phyloP scores from a whole-genome alignment of 2,797 vertebrate genomes.

The Crypturellus tataupa region DNA sequence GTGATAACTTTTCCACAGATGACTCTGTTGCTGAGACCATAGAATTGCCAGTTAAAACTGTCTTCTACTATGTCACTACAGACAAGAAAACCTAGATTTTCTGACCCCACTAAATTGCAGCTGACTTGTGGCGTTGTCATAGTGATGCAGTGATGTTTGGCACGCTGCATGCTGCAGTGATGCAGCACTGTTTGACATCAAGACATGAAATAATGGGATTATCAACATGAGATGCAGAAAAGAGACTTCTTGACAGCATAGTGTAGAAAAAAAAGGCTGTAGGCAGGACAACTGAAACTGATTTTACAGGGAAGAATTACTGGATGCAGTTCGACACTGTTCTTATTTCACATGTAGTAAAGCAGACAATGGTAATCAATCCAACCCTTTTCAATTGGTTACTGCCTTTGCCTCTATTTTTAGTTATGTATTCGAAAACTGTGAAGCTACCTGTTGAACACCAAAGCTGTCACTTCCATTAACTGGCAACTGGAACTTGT shows the following conservation, averaged over 20 bases:
- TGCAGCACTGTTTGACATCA: not conserved
- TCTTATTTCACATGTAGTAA: not conserved
- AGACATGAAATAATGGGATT: not conserved
- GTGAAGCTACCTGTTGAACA: not conserved
- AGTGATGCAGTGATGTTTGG: too few relatives aligned
- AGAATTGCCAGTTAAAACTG: not conserved
- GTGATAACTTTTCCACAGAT: not conserved
- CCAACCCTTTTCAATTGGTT: not conserved
- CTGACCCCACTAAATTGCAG: not conserved
- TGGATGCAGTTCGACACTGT: not conserved
- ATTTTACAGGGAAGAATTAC: not conserved
- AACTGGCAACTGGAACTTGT: not conserved
- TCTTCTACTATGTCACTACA: not conserved
- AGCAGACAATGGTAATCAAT: not conserved
- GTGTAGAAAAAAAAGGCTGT: not conserved
- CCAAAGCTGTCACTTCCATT: not conserved
- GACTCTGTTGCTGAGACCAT: not conserved
- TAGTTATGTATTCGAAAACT: constrained; percentile 9
- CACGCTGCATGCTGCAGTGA: too few relatives aligned
- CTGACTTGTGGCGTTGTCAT: not conserved
- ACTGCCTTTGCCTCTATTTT: not conserved
- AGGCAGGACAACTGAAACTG: not conserved
- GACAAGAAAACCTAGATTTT: not conserved
- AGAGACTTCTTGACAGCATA: not conserved
- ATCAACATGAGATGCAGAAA: not conserved